phyloP scores from a whole-genome alignment of 2,113 vertebrate species.

The Chunga burmeisteri region DNA sequence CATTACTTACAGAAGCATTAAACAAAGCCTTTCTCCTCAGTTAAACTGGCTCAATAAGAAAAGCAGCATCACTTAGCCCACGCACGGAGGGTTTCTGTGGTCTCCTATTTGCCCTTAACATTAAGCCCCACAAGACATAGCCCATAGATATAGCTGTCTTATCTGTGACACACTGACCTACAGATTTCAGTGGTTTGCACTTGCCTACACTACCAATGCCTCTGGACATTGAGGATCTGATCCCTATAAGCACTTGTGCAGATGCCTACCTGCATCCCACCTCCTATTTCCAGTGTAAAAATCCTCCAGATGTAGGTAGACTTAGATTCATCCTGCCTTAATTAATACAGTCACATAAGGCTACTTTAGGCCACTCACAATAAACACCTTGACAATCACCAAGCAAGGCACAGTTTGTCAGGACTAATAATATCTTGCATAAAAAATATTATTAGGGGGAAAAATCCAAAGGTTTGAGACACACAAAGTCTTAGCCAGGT shows the following conservation, averaged over 20 bases:
- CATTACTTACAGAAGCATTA: background rate
- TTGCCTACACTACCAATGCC: background rate
- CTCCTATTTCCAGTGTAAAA: background rate
- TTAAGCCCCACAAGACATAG: background rate
- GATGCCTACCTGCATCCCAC: background rate
- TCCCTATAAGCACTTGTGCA: background rate
- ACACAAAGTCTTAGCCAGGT: background rate
- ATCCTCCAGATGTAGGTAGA: background rate
- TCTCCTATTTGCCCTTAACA: background rate
- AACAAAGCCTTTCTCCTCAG: background rate
- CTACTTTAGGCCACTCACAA: background rate
- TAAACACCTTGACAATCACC: background rate
- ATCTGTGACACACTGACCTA: background rate
- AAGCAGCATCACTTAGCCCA: background rate
- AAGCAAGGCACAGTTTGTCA: background rate
- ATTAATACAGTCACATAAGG: background rate
- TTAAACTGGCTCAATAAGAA: background rate
- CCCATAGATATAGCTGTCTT: background rate
- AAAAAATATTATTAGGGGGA: accelerated
- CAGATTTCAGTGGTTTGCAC: background rate
- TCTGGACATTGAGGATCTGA: background rate
- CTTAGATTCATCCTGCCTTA: background rate
- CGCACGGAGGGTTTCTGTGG: background rate
- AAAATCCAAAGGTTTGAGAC: background rate
- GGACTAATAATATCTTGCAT: background rate